Percentiles rank a stretch among this genome's conserved stretches.
These are phyloP conservation scores for Dioctria linearis DNA, from an alignment of 2,888 invertebrate species.

Conservation along the genomic window DNA sequence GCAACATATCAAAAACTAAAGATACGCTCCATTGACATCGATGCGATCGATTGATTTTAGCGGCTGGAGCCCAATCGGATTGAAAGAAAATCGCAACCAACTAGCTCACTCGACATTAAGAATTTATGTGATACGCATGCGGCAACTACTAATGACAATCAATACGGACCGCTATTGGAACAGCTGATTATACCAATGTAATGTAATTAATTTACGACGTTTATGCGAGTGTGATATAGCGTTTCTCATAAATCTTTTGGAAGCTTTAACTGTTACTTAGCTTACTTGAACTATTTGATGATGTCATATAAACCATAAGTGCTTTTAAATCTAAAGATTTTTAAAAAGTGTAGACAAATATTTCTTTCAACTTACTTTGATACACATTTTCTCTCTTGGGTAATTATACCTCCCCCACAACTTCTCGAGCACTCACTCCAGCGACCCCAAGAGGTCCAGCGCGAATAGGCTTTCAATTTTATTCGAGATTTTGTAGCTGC, in stretches of 20 bases:
- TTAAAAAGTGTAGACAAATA: background rate
- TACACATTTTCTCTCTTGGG: constrained; percentile 68
- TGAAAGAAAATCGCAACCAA: constrained; percentile 36
- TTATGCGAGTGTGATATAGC: background rate
- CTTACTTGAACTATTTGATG: too few relatives aligned
- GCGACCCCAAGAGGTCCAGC: constrained; percentile 87
- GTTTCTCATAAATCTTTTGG: background rate
- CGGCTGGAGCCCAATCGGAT: constrained; percentile 9
- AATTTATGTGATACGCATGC: constrained; percentile 42
- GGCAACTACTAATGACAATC: constrained; percentile 24
- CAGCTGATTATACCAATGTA: background rate
- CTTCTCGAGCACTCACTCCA: constrained; percentile 86
- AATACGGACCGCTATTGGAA: background rate
- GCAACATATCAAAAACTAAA: constrained; percentile 1
- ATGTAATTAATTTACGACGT: background rate
- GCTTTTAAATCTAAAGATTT: too few relatives aligned
- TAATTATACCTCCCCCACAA: constrained; percentile 85
- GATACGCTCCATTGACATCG: constrained; percentile 39
- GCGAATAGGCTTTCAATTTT: constrained; percentile 63
- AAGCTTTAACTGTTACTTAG: background rate
- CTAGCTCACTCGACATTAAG: constrained; percentile 16
- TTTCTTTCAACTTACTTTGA: constrained; percentile 64
- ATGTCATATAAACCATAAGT: too few relatives aligned
- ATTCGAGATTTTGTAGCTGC: constrained; percentile 60
- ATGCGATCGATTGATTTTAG: constrained; percentile 7